Base-by-base conservation (phyloP, 2,113 vertebrate species). In the Corythornis cristatus region DNA sequence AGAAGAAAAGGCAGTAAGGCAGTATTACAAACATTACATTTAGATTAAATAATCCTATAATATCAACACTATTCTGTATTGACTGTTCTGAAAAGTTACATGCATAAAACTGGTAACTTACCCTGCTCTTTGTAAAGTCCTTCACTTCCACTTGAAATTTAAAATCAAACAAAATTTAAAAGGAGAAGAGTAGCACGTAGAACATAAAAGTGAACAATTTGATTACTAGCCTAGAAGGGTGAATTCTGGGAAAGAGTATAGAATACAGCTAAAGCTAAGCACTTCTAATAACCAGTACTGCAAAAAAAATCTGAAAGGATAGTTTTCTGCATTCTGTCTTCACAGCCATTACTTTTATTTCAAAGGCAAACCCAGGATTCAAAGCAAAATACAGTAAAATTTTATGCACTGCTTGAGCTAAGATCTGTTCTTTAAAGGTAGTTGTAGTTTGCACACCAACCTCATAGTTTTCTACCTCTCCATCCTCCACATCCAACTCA, bases 401-500 rank as follows among this genome's bases (percentile, higher is more conserved):
- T 42, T 60, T 77, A 77, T 48, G 4, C 83, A 72, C 3, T 81
- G n/a, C 64, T 72, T 89, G 43, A 58, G 26, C 43, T 88, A 80
- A 50, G 15, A 73, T 53, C 57, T 43, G 17, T 56, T 94, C 31
- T 31, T 75, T 57, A 89, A 87, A 79, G 11, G 46, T 29, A 95
- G 67, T 23, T 76, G 77, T 21, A 95, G 23, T 96, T 97, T 5
- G 31, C 77, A 81, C 92, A 96, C 97, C 89, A 97, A 99, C 99
- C 99, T 99, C 99, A 12, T 99, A 99, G 97, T 99, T 99, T 98
- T 99, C 99, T 86, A 99, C 99, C 95, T 99, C 99, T 79, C 99
- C 99, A 54, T 99, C 99, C 95, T 99, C 99, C 75, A 99, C 99
- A 88, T 99, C 99, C 98, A 99, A 98, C 96, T 99, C 99, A 82